Evolutionary conservation across 2,888 invertebrate species (phyloP).

Genomic region (Spodoptera exigua): DNA sequence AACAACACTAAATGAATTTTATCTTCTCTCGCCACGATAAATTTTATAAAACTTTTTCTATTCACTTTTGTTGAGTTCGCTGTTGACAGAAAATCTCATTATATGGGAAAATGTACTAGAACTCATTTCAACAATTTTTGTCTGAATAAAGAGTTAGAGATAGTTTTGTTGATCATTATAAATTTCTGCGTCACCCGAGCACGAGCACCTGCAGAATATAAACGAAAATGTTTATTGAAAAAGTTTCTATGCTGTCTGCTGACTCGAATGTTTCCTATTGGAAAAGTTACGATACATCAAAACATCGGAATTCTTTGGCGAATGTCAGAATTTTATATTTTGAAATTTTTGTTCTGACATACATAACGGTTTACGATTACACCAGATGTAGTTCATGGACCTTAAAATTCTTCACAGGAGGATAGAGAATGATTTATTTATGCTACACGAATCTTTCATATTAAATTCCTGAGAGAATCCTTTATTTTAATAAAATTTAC

Average conservation of each 20-base stretch:
- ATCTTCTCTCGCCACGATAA: slow-evolving; percentile 20
- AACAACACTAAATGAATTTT: too few relatives aligned
- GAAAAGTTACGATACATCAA: slow-evolving; percentile 54
- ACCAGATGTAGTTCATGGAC: neutral
- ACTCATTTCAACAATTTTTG: slow-evolving; percentile 17
- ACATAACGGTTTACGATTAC: neutral
- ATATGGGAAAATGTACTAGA: slow-evolving; percentile 27
- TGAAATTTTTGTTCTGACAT: slow-evolving; percentile 9
- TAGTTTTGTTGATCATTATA: slow-evolving; percentile 31
- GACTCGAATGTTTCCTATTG: slow-evolving; percentile 46
- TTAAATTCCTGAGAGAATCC: too few relatives aligned
- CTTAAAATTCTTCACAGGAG: neutral
- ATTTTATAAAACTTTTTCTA: slow-evolving; percentile 34
- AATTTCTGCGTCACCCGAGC: neutral
- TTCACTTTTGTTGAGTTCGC: slow-evolving; percentile 43
- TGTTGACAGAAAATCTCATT: slow-evolving; percentile 36
- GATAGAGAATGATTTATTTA: neutral
- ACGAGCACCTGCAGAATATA: slow-evolving; percentile 27
- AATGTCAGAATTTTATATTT: slow-evolving; percentile 16
- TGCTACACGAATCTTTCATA: too few relatives aligned
- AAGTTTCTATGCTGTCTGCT: slow-evolving; percentile 46
- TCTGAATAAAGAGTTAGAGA: neutral
- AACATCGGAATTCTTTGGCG: slow-evolving; percentile 25
- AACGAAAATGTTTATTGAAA: slow-evolving; percentile 51
- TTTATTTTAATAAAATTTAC: too few relatives aligned